These are phyloP conservation scores for Drosophila pseudoobscura DNA, from an alignment of 1,140 invertebrate species.

Conservation along the genomic window DNA sequence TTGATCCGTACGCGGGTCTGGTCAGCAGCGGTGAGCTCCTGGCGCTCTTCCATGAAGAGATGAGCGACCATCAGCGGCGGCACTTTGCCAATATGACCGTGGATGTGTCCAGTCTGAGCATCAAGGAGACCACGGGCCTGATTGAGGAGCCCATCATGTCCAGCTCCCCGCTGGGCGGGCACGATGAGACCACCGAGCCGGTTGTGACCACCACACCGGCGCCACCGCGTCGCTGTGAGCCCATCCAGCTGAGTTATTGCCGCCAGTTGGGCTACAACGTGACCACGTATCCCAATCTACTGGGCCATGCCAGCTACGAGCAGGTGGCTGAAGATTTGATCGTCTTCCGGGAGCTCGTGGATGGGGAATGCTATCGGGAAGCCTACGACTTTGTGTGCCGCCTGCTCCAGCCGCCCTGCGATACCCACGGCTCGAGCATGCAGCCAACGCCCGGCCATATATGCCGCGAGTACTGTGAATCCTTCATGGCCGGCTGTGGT, in stretches of 20 bases:
- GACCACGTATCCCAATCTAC: constrained; percentile 93
- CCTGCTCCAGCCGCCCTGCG: constrained; percentile 91
- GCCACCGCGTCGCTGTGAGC: constrained; percentile 87
- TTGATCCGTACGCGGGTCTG: constrained; percentile 86
- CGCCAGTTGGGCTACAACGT: constrained; percentile 89
- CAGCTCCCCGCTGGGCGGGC: constrained; percentile 73
- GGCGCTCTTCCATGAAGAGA: constrained; percentile 77
- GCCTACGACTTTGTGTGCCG: constrained; percentile 94
- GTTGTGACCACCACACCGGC: constrained; percentile 67
- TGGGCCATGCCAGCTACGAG: constrained; percentile 87
- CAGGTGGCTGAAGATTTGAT: constrained; percentile 91
- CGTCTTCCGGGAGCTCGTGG: constrained; percentile 92
- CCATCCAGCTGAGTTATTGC: constrained; percentile 89
- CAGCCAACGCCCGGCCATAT: constrained; percentile 84
- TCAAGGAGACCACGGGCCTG: constrained; percentile 85
- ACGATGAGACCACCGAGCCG: constrained; percentile 70
- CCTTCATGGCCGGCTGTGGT: constrained; percentile 93
- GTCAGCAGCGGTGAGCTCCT: constrained; percentile 77
- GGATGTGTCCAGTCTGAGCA: constrained; percentile 87
- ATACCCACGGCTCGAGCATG: constrained; percentile 66
- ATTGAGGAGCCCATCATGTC: constrained; percentile 80
- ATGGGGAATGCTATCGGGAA: constrained; percentile 93
- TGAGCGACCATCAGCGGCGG: constrained; percentile 82
- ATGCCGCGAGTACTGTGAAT: constrained; percentile 92
- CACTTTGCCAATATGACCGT: constrained; percentile 87